Conservation (phyloP, 2,888 invertebrate species). For the Mayetiola destructor region DNA sequence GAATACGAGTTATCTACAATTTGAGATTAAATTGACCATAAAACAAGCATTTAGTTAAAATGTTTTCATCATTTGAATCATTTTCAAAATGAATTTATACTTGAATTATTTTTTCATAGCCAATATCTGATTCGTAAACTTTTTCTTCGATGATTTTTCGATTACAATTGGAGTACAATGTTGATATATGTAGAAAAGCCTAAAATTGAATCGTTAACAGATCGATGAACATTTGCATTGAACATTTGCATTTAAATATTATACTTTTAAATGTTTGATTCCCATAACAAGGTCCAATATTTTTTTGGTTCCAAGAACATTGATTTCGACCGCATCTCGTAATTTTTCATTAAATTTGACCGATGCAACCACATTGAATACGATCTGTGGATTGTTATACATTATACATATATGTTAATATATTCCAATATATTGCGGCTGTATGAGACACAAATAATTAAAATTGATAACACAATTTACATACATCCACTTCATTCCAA, state of each 20-base stretch:
- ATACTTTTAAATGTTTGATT: conserved; percentile 33
- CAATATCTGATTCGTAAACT: conserved; percentile 35
- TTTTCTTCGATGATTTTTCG: conserved; percentile 32
- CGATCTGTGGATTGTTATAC: conserved; percentile 31
- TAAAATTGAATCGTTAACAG: conserved; percentile 17
- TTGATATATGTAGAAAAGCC: conserved; percentile 36
- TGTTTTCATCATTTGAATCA: neutral
- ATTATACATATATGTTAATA: too few relatives aligned
- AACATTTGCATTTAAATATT: neutral
- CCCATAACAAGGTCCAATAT: conserved; percentile 34
- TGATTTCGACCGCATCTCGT: conserved; percentile 35
- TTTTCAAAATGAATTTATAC: conserved; percentile 22
- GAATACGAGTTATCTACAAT: conserved; percentile 30
- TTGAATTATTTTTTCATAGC: conserved; percentile 36
- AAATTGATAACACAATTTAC: too few relatives aligned
- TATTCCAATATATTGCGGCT: too few relatives aligned
- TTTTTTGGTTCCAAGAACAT: conserved; percentile 36
- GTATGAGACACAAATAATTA: too few relatives aligned
- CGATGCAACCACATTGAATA: conserved; percentile 36
- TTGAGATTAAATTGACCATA: neutral
- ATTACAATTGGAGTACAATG: conserved; percentile 36
- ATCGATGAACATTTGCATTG: neutral
- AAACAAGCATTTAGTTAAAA: neutral
- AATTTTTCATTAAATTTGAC: conserved; percentile 37
- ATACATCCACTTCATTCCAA: conserved; percentile 41